These are phyloP conservation scores for Tachystola acroxantha DNA, from an alignment of 2,888 invertebrate species.

Conservation along the genomic window DNA sequence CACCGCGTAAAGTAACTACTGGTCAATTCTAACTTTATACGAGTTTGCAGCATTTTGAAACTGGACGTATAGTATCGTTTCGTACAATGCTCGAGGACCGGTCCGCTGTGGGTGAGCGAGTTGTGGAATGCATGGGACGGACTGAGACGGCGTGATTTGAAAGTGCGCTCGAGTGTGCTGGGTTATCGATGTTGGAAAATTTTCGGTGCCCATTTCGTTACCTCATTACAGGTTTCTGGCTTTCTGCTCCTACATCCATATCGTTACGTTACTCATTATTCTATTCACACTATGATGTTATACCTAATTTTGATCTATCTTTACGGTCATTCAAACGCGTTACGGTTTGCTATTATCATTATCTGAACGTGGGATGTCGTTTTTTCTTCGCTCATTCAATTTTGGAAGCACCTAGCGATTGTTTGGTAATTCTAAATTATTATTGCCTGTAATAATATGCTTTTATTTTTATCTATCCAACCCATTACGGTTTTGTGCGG, in stretches of 20 bases:
- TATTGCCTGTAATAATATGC: conserved; percentile 50
- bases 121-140: conserved; percentile 72
- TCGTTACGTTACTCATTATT: too few species aligned
- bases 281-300: background rate
- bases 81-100: conserved; percentile 71
- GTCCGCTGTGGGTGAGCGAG: conserved; percentile 76
- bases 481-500: conserved; percentile 32
- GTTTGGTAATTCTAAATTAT: conserved; percentile 55
- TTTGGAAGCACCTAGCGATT: conserved; percentile 30
- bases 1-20: conserved; percentile 34
- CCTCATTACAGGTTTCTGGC: conserved; percentile 3
- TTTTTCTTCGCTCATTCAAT: conserved; percentile 35
- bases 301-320: too few species aligned
- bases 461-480: conserved; percentile 28
- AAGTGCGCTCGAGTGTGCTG: conserved; percentile 57
- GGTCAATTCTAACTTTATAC: conserved; percentile 32
- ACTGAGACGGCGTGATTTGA: conserved; percentile 63
- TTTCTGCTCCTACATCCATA: background rate
- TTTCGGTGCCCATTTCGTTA: conserved; percentile 27
- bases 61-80: conserved; percentile 52
- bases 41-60: conserved; percentile 39
- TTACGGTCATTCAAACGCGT: conserved; percentile 4
- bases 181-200: conserved; percentile 45
- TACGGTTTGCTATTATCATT: conserved; percentile 17
- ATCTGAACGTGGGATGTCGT: conserved; percentile 25